Conservation (phyloP, 2,888 invertebrate species). For the Drosophila falleni region DNA sequence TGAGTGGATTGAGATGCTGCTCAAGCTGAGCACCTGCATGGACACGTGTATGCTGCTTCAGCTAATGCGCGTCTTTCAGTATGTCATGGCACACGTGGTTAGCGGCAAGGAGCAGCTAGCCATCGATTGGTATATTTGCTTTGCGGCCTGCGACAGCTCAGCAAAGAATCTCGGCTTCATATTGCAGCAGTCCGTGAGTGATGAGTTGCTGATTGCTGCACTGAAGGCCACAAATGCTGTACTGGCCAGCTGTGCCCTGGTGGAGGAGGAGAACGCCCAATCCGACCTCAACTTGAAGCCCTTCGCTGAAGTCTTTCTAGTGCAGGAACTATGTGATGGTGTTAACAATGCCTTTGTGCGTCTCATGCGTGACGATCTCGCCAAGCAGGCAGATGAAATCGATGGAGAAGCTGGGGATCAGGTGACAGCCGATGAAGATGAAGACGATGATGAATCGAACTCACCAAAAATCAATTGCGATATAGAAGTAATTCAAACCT, state of each 20-base stretch:
- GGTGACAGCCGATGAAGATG: constrained; percentile 37
- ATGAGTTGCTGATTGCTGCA: constrained; percentile 87
- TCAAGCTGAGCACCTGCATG: constrained; percentile 87
- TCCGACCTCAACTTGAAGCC: constrained; percentile 60
- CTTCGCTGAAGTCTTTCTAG: constrained; percentile 82
- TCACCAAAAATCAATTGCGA: constrained; percentile 64
- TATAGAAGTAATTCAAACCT: constrained; percentile 84
- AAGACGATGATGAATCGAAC: constrained; percentile 29
- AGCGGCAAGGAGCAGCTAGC: constrained; percentile 84
- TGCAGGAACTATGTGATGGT: constrained; percentile 78
- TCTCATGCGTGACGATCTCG: constrained; percentile 71
- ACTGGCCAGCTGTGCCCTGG: constrained; percentile 85
- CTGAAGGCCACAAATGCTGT: constrained; percentile 88
- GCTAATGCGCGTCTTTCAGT: constrained; percentile 88
- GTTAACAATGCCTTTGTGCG: constrained; percentile 84
- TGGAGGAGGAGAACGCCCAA: constrained; percentile 70
- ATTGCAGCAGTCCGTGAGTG: constrained; percentile 90
- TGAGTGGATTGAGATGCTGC: constrained; percentile 87
- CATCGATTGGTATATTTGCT: constrained; percentile 86
- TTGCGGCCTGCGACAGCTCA: constrained; percentile 86
- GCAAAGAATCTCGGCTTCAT: constrained; percentile 89
- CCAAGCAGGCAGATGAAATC: constrained; percentile 61
- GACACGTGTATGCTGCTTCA: constrained; percentile 91
- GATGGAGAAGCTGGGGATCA: constrained; percentile 37
- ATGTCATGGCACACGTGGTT: constrained; percentile 86